Percentiles rank a stretch among this genome's conserved stretches.
phyloP scores from a whole-genome alignment of 2,888 invertebrate genomes.

The Orthosia gracilis region DNA sequence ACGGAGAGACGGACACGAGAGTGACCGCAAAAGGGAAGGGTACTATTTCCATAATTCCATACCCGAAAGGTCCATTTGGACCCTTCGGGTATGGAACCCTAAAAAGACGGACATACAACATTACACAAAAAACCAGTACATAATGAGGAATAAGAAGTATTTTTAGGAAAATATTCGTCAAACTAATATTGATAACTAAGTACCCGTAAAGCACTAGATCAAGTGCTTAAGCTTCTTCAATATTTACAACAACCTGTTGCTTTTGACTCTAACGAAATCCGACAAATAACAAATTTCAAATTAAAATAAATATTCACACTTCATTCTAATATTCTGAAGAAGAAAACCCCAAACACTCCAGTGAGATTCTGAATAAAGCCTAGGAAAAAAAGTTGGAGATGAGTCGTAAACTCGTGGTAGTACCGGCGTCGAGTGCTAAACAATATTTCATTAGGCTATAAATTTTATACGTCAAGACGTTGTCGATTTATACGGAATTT shows the following conservation, averaged over 20 bases:
- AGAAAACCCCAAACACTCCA: constrained; percentile 22
- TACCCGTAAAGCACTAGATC: neutral
- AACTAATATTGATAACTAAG: neutral
- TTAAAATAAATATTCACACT: constrained; percentile 3
- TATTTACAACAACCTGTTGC: neutral
- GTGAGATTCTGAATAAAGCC: constrained; percentile 3
- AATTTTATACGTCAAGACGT: constrained; percentile 72
- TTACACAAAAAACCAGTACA: too few species aligned
- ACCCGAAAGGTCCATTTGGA: too few species aligned
- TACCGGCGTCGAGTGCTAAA: constrained; percentile 68
- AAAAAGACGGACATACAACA: too few species aligned
- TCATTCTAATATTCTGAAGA: constrained; percentile 10
- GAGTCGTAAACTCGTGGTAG: constrained; percentile 68
- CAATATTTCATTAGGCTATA: constrained; percentile 76
- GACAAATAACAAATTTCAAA: constrained; percentile 5
- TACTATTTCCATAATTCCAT: too few species aligned
- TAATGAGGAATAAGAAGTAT: too few species aligned
- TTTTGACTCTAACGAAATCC: neutral
- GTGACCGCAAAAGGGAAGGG: too few species aligned
- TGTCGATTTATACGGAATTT: constrained; percentile 63
- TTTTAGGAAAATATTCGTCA: too few species aligned
- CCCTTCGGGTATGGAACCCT: too few species aligned
- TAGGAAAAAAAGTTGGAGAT: constrained; percentile 16
- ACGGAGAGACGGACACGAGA: too few species aligned
- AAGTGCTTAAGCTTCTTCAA: neutral